Evolutionary conservation across 2,888 invertebrate genomes (phyloP), one percentile per base, ranked within the genome.

Genomic region (Hofmannophila pseudospretella): DNA sequence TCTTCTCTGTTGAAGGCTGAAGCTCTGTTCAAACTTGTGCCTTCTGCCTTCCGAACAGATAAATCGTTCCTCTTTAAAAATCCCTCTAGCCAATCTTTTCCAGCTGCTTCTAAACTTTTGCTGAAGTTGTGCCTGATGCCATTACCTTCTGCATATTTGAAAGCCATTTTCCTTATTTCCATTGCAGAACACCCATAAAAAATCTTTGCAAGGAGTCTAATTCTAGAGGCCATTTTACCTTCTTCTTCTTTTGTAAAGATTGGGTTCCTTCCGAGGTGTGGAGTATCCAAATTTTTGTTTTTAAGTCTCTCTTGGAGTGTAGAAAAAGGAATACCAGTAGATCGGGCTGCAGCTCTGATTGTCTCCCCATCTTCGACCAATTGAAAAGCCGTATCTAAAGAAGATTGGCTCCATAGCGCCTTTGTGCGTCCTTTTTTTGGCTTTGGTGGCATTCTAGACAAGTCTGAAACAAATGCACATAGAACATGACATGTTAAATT

Each of bases 1-100:
- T 63, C 54, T 30, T 40, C 45, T 50, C 55, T 60, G 42, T 62
- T 61, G 38, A 58, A 64, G n/a, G 50, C 53, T 7, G 47, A 48
- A 19, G 54, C 48, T 41, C 57, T 48, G 19, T 57, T 52, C 14
- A 58, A 44, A 31, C 55, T 58, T 9, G 50, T 62, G 7, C 49
- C 54, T 44, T 56, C 59, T 8, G 56, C 53, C 35, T 61, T 57
- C 5, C 55, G 35, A 32, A 56, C 35, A 33, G 43, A 47, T 32
- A 44, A 44, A 11, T 30, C 36, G 40, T 49, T 51, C 38, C 54
- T 47, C 7, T 22, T 29, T 14, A 54, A 16, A 50, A 54, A 59
- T 12, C 36, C 49, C 29, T 36, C 25, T 25, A 45, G 28, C 44
- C 41, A 41, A 32, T 38, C 39, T 7, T 34, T 32, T 28, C 40